Evolutionary conservation across 2,888 invertebrate species (phyloP), one percentile per base, ranked within the genome.

Genomic region (Ennomos fuscantarius): DNA sequence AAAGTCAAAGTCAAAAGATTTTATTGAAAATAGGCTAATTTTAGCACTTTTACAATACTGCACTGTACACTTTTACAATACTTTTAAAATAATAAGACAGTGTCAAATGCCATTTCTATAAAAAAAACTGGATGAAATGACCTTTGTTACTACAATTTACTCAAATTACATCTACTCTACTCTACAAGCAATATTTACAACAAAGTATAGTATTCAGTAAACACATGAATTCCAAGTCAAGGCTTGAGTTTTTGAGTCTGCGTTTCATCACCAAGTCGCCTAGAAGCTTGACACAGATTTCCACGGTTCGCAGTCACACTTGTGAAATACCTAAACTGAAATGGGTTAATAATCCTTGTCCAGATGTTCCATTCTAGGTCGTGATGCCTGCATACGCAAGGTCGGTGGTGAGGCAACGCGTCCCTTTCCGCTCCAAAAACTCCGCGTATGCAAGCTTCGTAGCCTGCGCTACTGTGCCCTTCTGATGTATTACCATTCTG

Each of bases 401-500:
- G 89, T 89, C 84, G 81, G 66, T 66, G 61, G 72, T 91, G 88
- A 72, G 70, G 87, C 84, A 89, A 89, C 80, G 67, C 70, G 86
- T 84, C 84, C 88, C 85, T 90, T 91, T 91, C 82, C 89, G 91
- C 91, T 91, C 91, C 84, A 89, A 89, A 91, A 88, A 90, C 79
- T 74, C 45, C 74, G 75, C 79, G 91, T 89, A 85, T 83, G 90
- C 87, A 90, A 90, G 83, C 80, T 65, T 71, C 71, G 51, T 13
- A 46, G 55, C 47, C 44, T 45, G 50, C 56, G 61, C 55, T 58
- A 57, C 54, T 56, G 55, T 63, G 65, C 68, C 68, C 68, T 68
- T 68, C 65, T 63, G 56, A 53, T 60, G 58, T 33, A 36, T 49
- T 41, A 24, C n/a, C 43, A 36, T 56, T 55, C 12, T 41, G 15